Evolutionary conservation across 2,888 invertebrate genomes (phyloP), one percentile per base, ranked within the genome.

Genomic region (Epinotia demarniana): DNA sequence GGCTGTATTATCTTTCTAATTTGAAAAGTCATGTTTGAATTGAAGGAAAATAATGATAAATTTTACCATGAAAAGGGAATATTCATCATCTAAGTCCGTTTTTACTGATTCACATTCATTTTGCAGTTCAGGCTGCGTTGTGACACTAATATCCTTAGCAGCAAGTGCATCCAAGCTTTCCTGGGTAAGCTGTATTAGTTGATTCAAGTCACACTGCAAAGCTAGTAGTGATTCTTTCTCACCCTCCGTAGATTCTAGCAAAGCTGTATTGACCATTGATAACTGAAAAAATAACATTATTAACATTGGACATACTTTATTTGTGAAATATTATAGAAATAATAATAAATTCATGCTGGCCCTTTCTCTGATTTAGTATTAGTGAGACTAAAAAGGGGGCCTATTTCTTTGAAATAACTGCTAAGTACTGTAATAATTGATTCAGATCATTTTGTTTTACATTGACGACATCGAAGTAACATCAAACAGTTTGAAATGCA

Each of bases 21-120:
- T 9, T 6, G 3, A 39, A 9, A 39, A 39, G 39, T 39, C 39
- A 9, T 39, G 39, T 9, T 39, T 39, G 39, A 39, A 39, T 39
- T 9, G 39, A 39, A 39, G 39, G n/a, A n/a, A n/a, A n/a, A 49
- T 5, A 16, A 16, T 49, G 6, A 16, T 53, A 1, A 53, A 53
- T n/a, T 43, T 72, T 90, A 96, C 96, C 96, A 96, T 96, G 84
- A 96, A 96, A 78, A 96, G 88, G 64, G 95, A 95, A 93, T 96
- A 96, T 90, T 96, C 96, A 84, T 91, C 88, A 84, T 93, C 93
- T 72, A 92, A 80, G 78, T 87, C 87, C 77, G 82, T 81, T 71
- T 83, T 83, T 19, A 9, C 18, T 19, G 18, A 19, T 18, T 57
- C 3, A 63, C 77, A 78, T 73, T 84, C 83, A 33, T 77, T 78